Base-by-base conservation (phyloP, 2,797 vertebrate genomes). In the Crax fasciolata region DNA sequence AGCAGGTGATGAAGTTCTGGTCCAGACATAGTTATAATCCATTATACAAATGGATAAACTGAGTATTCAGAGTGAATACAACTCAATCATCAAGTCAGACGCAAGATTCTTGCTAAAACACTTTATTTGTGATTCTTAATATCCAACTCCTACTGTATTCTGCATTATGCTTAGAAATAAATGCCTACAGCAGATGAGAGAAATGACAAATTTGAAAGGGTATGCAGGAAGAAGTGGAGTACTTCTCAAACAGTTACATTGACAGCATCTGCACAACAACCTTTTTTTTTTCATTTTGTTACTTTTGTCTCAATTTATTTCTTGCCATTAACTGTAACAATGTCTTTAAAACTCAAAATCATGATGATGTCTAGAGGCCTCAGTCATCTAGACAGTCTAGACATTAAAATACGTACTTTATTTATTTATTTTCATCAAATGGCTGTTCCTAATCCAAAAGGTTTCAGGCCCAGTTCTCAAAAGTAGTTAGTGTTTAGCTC, bases 171-270 rank as follows among this genome's bases (percentile, higher is more conserved):
- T 63, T 83, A 70, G 75, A 83, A 79, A 41, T 52, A 39, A 57
- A 46, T 80, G 57, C 68, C 65, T 77, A 41, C 67, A 85, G 57
- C 30, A 83, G 61, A 80, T 41, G 72, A 74, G 76, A 39, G 23
- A 92, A 92, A 81, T 66, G 28, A 55, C 59, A 84, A 71, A 78
- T 58, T 87, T 72, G 62, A 74, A 38, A 86, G 43, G 20, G 81
- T 54, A 67, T 15, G n/a, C 54, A 65, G 28, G 81, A 21, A 0
- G 0, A 90, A 77, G 23, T 66, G 20, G 28, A 84, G 46, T 51
- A 55, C 24, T 84, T 79, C 51, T 76, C 46, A 70, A 87, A 52
- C 30, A 51, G 35, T 67, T 84, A 27, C 17, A 85, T 25, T 61
- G 74, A 35, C 24, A 89, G 43, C 48, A 87, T 87, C 52, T 79